Evolutionary conservation across 2,888 invertebrate species (phyloP).

Genomic region (Trachelus troglodyta): DNA sequence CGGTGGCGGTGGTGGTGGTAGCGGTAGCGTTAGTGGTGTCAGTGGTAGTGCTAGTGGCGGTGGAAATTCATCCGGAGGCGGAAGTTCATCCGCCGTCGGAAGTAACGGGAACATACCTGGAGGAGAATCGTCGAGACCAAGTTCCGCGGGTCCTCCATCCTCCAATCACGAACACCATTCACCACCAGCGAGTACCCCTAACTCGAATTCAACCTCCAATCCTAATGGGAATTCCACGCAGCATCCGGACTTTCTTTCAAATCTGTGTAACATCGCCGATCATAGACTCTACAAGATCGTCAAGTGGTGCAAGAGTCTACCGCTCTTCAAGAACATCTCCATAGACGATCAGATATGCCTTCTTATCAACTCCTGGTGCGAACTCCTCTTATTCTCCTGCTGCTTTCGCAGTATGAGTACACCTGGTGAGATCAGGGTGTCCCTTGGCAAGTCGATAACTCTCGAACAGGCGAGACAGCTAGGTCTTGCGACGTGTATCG

Average conservation of each 20-base stretch:
- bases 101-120: conserved; percentile 34
- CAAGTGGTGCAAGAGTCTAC: conserved; percentile 98
- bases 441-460: conserved; percentile 74
- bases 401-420: conserved; percentile 93
- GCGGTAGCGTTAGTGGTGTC: conserved; percentile 10
- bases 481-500: conserved; percentile 88
- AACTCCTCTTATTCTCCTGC: conserved; percentile 89
- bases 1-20: conserved; percentile 1
- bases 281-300: conserved; percentile 96
- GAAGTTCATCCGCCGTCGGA: conserved; percentile 15
- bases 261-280: conserved; percentile 94
- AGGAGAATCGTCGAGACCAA: conserved; percentile 40
- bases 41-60: conserved; percentile 24
- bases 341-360: conserved; percentile 98
- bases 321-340: conserved; percentile 95
- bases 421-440: conserved; percentile 88
- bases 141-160: conserved; percentile 33
- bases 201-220: conserved; percentile 23
- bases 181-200: conserved; percentile 23
- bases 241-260: conserved; percentile 86
- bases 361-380: conserved; percentile 98
- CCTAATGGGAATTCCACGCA: conserved; percentile 56
- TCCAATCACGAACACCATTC: conserved; percentile 42
- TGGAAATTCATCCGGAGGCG: conserved; percentile 16
- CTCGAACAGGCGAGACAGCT: conserved; percentile 77